A percentile compares a stretch with the other conserved stretches of the same genome.
Evolutionary conservation across 2,113 vertebrate species (phyloP).

Genomic region (Ploceus nigricollis): DNA sequence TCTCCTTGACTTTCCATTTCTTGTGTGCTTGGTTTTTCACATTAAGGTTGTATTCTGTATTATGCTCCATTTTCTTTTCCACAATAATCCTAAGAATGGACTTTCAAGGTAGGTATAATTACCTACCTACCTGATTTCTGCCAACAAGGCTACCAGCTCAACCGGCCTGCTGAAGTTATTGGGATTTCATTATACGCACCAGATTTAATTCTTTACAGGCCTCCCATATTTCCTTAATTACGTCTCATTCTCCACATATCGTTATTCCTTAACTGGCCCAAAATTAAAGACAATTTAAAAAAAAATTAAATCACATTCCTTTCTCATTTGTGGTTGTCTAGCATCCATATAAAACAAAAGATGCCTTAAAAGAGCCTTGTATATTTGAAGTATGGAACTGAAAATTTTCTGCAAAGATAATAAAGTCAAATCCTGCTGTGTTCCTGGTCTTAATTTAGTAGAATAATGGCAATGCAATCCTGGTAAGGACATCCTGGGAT

Average conservation of each 20-base stretch:
- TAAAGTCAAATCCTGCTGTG: background rate
- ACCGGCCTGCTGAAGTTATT: background rate
- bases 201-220: background rate
- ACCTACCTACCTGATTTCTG: background rate
- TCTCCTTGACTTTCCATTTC: background rate
- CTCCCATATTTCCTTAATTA: background rate
- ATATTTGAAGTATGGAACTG: background rate
- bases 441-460: slow-evolving; percentile 10
- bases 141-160: background rate
- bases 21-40: background rate
- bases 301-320: background rate
- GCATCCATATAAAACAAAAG: background rate
- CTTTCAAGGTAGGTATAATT: background rate
- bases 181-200: background rate
- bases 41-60: background rate
- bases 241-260: background rate
- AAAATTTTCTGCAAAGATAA: background rate
- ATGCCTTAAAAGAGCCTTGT: background rate
- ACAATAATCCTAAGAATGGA: background rate
- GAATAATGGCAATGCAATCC: background rate
- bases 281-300: background rate
- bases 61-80: background rate
- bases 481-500: background rate
- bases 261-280: background rate
- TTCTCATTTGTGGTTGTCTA: background rate